These are phyloP conservation scores for Eupithecia subfuscata DNA, from an alignment of 2,888 invertebrate genomes.

Conservation along the genomic window DNA sequence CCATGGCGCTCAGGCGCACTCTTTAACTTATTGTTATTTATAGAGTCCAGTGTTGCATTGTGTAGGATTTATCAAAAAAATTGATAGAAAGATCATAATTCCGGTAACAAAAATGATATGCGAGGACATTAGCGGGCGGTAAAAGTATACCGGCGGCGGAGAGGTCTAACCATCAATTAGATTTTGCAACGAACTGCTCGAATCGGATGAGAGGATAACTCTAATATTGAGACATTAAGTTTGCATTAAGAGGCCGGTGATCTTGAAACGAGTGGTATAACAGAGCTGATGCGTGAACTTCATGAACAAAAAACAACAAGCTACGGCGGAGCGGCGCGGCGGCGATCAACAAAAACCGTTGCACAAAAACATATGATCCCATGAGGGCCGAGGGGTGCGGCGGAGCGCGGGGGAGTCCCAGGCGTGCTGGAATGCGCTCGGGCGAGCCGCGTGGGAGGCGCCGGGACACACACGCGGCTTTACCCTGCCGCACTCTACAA, in stretches of 20 bases:
- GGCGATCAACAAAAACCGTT: slow-evolving; percentile 84
- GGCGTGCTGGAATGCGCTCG: slow-evolving; percentile 84
- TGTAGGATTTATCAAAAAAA: slow-evolving; percentile 25
- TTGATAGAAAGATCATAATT: neutral
- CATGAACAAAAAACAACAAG: slow-evolving; percentile 75
- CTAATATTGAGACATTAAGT: slow-evolving; percentile 34
- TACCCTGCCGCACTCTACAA: slow-evolving; percentile 56
- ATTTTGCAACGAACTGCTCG: neutral
- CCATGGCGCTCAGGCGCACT: slow-evolving; percentile 47
- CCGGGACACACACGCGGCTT: slow-evolving; percentile 72
- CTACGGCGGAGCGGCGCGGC: slow-evolving; percentile 72
- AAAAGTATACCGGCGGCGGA: neutral
- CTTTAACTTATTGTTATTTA: slow-evolving; percentile 39
- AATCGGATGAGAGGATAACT: neutral
- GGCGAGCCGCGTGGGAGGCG: slow-evolving; percentile 83
- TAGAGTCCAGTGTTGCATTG: slow-evolving; percentile 26
- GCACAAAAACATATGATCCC: slow-evolving; percentile 84
- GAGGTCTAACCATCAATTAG: neutral
- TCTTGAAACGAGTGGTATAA: slow-evolving; percentile 76
- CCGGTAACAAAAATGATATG: slow-evolving; percentile 5
- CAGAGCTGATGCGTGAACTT: slow-evolving; percentile 80
- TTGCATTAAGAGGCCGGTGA: slow-evolving; percentile 57
- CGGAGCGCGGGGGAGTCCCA: slow-evolving; percentile 64
- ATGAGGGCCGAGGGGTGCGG: slow-evolving; percentile 72
- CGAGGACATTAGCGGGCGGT: slow-evolving; percentile 13